Evolutionary conservation across 2,888 invertebrate genomes (phyloP), one percentile per base, ranked within the genome.

Genomic region (Chrysolina haemoptera): DNA sequence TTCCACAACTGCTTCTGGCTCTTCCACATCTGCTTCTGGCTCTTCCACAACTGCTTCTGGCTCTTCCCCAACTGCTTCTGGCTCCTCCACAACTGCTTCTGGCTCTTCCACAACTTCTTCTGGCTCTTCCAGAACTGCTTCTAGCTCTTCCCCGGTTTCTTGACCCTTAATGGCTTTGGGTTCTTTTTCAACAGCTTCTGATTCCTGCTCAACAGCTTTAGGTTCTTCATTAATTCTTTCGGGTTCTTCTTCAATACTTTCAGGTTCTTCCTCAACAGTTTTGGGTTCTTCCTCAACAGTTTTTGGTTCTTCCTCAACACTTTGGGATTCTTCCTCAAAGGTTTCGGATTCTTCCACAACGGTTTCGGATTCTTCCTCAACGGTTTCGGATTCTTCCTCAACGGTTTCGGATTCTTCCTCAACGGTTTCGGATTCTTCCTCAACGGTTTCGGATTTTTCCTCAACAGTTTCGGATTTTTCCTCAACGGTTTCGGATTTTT

Each of bases 21-120:
- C 59, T 46, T 73, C 68, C 18, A 70, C 66, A 71, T 18, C 55
- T 27, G 71, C 40, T 55, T 16, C 22, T 6, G 59, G 8, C 12
- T 12, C 48, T 48, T 62, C 55, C 14, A 55, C 55, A 66, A 14
- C 53, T 16, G 41, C 68, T 16, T 59, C 18, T 18, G 12, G 12
- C 27, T 41, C 71, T 20, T 46, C 62, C 59, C 66, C 69, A 40
- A 62, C 71, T 53, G 12, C 65, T 70, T 68, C 70, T 27, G 16
- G 10, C 46, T 65, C 73, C 55, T 68, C 62, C 63, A 65, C 68
- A 35, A 8, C 73, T 1, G 41, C 8, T 50, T 68, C 48, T 9
- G 40, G 43, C 46, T 62, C 55, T 65, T 69, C 67, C 46, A 18
- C 41, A 27, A 27, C 62, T 6, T 67, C 6, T 66, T 59, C 35